Conservation (phyloP, 1,140 invertebrate species). For the Bombus polaris region DNA sequence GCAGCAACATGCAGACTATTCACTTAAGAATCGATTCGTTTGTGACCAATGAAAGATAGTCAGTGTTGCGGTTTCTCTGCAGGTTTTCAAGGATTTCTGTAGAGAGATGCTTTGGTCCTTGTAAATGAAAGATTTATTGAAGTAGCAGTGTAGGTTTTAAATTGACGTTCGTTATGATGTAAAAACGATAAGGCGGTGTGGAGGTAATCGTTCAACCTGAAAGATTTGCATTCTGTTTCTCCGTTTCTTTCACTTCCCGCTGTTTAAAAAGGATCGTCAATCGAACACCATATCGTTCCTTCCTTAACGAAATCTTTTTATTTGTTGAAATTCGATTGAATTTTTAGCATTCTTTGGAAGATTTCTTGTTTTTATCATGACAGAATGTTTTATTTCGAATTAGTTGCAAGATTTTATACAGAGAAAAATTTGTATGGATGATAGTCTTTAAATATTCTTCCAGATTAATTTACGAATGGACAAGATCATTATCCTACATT, state of each 20-base stretch:
- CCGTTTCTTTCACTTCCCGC: neutral
- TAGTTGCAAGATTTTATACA: neutral
- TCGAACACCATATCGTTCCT: neutral
- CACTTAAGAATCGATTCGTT: neutral
- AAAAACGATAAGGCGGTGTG: neutral
- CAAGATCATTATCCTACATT: too few species aligned
- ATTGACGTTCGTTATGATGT: neutral
- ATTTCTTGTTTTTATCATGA: neutral
- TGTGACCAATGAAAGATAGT: neutral
- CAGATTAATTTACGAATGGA: too few species aligned
- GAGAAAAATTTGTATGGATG: too few species aligned
- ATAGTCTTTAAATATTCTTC: too few species aligned
- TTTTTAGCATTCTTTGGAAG: neutral
- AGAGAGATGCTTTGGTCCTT: neutral
- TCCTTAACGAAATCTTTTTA: neutral
- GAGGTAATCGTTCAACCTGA: neutral
- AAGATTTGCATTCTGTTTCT: neutral
- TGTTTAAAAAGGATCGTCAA: neutral
- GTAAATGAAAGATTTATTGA: neutral
- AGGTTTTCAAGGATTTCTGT: neutral
- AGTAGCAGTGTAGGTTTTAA: neutral
- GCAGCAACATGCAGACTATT: slow-evolving; percentile 15
- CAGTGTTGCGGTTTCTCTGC: neutral
- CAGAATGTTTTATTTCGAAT: neutral
- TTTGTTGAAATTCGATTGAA: neutral